phyloP scores from a whole-genome alignment of 2,797 vertebrate genomes.

The Erpetoichthys calabaricus region DNA sequence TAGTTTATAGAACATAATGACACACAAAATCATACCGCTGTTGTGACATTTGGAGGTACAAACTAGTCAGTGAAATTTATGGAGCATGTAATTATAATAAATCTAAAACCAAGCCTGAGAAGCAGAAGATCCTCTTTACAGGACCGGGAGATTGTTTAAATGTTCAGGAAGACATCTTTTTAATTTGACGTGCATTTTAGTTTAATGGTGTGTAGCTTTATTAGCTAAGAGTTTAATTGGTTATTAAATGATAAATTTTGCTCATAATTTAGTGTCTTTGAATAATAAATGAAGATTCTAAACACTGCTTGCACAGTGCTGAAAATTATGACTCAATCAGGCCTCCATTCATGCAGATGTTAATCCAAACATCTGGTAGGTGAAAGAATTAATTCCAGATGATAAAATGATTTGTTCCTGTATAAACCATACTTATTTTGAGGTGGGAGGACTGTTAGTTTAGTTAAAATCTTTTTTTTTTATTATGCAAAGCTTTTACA shows the following conservation, averaged over 20 bases:
- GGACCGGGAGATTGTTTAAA: neutral
- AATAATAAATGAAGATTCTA: neutral
- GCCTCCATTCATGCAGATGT: too few relatives aligned
- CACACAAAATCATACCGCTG: neutral
- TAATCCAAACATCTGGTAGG: too few relatives aligned
- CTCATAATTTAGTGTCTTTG: neutral
- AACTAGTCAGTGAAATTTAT: neutral
- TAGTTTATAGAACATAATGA: neutral
- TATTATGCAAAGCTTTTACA: too few relatives aligned
- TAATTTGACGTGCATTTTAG: slow-evolving; percentile 2
- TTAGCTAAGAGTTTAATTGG: slow-evolving; percentile 8
- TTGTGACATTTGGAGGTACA: neutral
- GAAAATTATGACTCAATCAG: too few relatives aligned
- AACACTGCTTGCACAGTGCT: neutral
- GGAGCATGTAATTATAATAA: slow-evolving; percentile 7
- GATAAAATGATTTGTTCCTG: too few relatives aligned
- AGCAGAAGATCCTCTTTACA: too few relatives aligned
- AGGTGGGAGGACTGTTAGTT: too few relatives aligned
- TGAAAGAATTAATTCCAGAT: too few relatives aligned
- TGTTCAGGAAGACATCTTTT: neutral
- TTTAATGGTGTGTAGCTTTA: slow-evolving; percentile 10
- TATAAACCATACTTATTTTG: too few relatives aligned
- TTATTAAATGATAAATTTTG: neutral
- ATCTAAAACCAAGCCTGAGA: neutral
- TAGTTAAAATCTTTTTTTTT: too few relatives aligned